Percentiles rank a stretch among this genome's conserved stretches.
Evolutionary conservation across 2,113 vertebrate species (phyloP).

Genomic region (Oncorhynchus kisutch): DNA sequence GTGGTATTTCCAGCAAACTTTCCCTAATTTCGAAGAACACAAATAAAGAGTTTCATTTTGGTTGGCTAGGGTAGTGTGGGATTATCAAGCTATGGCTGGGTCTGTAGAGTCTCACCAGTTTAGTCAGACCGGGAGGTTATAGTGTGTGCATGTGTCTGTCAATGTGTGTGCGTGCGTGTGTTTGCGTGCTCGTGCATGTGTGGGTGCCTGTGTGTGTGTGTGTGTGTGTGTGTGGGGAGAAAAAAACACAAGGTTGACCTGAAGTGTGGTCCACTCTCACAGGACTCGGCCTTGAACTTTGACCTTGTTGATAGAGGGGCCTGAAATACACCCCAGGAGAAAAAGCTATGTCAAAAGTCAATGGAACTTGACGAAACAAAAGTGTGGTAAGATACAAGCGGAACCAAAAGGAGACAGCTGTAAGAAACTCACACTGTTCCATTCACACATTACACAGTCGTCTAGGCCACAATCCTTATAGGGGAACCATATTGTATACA

Average conservation of each 20-base stretch:
- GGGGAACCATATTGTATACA: too few species aligned
- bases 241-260: slow-evolving; percentile 13
- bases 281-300: slow-evolving; percentile 9
- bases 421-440: not conserved
- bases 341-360: too few species aligned
- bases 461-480: too few species aligned
- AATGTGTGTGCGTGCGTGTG: too few species aligned
- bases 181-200: too few species aligned
- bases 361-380: not conserved
- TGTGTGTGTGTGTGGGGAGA: not conserved
- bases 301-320: not conserved
- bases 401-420: not conserved
- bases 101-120: slow-evolving; percentile 16
- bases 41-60: slow-evolving; percentile 20
- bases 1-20: slow-evolving; percentile 10
- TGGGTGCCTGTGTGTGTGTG: too few species aligned
- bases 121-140: not conserved
- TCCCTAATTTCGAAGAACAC: slow-evolving; percentile 16
- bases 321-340: slow-evolving; percentile 12
- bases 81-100: slow-evolving; percentile 1
- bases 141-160: not conserved
- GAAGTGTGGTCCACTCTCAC: slow-evolving; percentile 27
- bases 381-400: not conserved
- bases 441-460: not conserved
- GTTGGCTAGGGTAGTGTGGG: not conserved